phyloP scores from a whole-genome alignment of 2,888 invertebrate genomes.

The Metalampra italica region DNA sequence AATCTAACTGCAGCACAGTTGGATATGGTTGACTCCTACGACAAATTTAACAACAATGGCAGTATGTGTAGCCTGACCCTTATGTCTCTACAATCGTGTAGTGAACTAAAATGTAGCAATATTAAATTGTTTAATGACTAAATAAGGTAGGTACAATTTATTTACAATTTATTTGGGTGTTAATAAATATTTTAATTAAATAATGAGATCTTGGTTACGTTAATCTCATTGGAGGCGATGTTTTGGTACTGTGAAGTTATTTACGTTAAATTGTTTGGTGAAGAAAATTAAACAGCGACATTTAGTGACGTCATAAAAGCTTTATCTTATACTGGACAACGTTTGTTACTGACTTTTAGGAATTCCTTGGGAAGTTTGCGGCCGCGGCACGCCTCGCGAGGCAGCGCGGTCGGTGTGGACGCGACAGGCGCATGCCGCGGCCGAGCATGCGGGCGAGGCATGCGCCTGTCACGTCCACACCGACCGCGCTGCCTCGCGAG shows the following conservation, averaged over 20 bases:
- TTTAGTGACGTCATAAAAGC: no score
- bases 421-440: no score
- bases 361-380: no score
- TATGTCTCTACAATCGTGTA: constrained; percentile 8
- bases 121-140: constrained; percentile 34
- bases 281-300: no score
- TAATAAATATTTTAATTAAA: constrained; percentile 62
- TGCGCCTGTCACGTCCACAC: no score
- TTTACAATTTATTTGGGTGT: constrained; percentile 30
- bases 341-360: no score
- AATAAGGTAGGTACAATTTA: constrained; percentile 40
- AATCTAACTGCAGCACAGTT: no score
- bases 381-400: no score
- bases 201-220: constrained; percentile 71
- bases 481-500: no score
- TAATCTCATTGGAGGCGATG: constrained; percentile 63
- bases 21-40: background rate
- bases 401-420: no score
- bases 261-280: background rate
- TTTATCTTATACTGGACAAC: no score
- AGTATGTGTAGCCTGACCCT: constrained; percentile 2
- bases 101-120: constrained; percentile 32
- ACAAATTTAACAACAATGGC: background rate
- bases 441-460: no score
- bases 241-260: constrained; percentile 15